Conservation (phyloP, 2,888 invertebrate genomes). For the Idaea straminata region DNA sequence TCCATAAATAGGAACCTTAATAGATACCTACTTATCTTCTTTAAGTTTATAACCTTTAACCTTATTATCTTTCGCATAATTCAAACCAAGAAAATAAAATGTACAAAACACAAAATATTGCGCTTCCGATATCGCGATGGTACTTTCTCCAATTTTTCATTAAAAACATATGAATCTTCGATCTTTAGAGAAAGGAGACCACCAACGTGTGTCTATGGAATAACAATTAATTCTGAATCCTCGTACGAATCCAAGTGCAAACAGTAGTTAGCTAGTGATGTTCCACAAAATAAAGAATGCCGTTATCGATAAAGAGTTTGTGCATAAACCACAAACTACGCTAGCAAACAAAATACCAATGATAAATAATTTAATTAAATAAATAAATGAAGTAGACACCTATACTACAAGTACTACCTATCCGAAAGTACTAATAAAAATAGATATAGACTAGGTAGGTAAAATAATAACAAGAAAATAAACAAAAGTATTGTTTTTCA, state of each 20-base stretch:
- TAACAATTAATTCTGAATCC: slow-evolving; percentile 65
- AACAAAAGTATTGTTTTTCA: no score
- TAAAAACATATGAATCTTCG: slow-evolving; percentile 36
- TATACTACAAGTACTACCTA: no score
- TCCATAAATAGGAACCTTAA: background rate
- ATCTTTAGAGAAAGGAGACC: slow-evolving; percentile 67
- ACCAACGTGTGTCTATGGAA: slow-evolving; percentile 46
- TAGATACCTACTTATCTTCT: slow-evolving; percentile 6
- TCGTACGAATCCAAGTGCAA: slow-evolving; percentile 37
- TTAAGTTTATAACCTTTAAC: background rate
- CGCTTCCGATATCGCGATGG: slow-evolving; percentile 7
- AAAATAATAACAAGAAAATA: no score
- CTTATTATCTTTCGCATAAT: background rate
- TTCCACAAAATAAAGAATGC: background rate
- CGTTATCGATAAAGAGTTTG: slow-evolving; percentile 11
- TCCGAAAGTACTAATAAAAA: no score
- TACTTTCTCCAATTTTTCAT: slow-evolving; percentile 25
- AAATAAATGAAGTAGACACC: no score
- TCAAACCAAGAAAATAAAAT: background rate
- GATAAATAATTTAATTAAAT: no score
- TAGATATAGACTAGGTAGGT: no score
- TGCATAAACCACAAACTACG: background rate
- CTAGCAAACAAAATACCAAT: no score
- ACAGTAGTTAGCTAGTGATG: slow-evolving; percentile 31
- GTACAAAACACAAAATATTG: background rate